phyloP scores from a whole-genome alignment of 2,888 invertebrate species.

The Nomada goodeniana region DNA sequence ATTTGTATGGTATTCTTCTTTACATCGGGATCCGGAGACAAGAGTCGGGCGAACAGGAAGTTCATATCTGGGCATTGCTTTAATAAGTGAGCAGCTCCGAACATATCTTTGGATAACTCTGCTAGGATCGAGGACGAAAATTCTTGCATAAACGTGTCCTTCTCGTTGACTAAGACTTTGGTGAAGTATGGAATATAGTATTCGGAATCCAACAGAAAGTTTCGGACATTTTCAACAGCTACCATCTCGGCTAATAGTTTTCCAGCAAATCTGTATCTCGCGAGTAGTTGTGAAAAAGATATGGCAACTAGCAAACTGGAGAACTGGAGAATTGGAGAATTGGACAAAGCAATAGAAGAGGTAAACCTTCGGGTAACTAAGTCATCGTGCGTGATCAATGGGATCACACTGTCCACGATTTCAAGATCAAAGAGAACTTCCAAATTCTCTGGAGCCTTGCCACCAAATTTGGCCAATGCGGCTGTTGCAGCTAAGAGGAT shows the following conservation, averaged over 20 bases:
- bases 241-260: slow-evolving; percentile 86
- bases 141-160: slow-evolving; percentile 86
- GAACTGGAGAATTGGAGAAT: neutral
- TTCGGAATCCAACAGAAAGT: slow-evolving; percentile 83
- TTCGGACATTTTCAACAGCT: slow-evolving; percentile 84
- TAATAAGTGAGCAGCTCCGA: slow-evolving; percentile 85
- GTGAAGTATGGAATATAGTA: slow-evolving; percentile 84
- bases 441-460: slow-evolving; percentile 79
- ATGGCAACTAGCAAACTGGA: neutral
- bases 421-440: slow-evolving; percentile 75
- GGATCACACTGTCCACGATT: slow-evolving; percentile 71
- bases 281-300: neutral
- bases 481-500: slow-evolving; percentile 83
- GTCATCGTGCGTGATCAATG: slow-evolving; percentile 76
- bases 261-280: slow-evolving; percentile 84
- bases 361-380: slow-evolving; percentile 76
- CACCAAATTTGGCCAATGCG: slow-evolving; percentile 85
- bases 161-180: slow-evolving; percentile 84
- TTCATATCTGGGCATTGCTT: slow-evolving; percentile 84
- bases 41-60: slow-evolving; percentile 85
- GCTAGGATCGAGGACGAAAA: slow-evolving; percentile 85
- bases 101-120: slow-evolving; percentile 85
- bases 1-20: slow-evolving; percentile 87
- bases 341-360: neutral
- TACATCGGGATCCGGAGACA: slow-evolving; percentile 86